Evolutionary conservation across 1,140 invertebrate species (phyloP).

Genomic region (Lasioglossum baleicum): DNA sequence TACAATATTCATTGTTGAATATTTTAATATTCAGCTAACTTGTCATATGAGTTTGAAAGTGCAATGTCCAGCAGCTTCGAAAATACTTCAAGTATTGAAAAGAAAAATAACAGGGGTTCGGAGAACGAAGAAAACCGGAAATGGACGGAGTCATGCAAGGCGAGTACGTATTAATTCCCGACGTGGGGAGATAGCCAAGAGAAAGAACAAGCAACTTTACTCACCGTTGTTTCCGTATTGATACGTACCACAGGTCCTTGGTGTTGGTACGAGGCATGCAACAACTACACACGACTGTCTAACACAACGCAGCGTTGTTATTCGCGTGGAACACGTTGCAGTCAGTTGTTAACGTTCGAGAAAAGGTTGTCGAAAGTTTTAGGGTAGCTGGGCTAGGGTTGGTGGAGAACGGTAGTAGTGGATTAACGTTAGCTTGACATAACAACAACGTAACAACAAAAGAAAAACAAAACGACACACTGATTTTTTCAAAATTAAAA

Average conservation of each 20-base stretch:
- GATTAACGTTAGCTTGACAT: conserved; percentile 36
- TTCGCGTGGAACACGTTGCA: conserved; percentile 40
- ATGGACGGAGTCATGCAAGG: neutral
- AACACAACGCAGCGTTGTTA: conserved; percentile 53
- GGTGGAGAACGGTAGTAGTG: neutral
- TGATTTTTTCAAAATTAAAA: conserved; percentile 77
- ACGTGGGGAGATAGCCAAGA: conserved; percentile 41
- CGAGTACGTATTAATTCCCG: neutral
- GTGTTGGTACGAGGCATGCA: conserved; percentile 50
- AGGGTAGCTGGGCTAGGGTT: no score
- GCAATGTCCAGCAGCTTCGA: neutral
- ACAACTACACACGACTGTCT: conserved; percentile 37
- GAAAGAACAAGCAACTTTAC: conserved; percentile 54
- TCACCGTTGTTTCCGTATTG: conserved; percentile 51
- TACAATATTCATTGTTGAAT: no score
- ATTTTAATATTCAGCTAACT: no score
- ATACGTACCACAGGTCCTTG: conserved; percentile 56
- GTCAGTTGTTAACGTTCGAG: conserved; percentile 33
- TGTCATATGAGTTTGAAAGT: no score
- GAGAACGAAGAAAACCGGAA: neutral
- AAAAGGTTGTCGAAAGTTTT: no score
- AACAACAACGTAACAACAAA: conserved; percentile 55
- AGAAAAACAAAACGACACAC: conserved; percentile 69
- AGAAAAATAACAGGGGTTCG: neutral
- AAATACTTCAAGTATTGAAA: neutral